phyloP scores from a whole-genome alignment of 2,797 vertebrate genomes.

The Carcharodon carcharias region DNA sequence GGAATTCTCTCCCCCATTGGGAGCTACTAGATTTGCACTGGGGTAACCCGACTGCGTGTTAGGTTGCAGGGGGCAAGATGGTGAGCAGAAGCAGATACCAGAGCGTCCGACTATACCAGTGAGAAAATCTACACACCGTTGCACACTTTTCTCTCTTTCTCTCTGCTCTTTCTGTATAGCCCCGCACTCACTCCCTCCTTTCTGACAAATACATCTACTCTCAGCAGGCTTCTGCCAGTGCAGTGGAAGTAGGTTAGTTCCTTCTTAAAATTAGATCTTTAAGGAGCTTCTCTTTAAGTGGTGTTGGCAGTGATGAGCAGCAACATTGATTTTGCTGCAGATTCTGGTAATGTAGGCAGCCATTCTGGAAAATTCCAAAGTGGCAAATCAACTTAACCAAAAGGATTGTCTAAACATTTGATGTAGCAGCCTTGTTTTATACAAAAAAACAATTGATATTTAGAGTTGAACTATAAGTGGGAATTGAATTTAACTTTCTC shows the following conservation, averaged over 20 bases:
- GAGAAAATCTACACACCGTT: too few species aligned
- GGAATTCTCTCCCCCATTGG: too few species aligned
- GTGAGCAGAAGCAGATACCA: too few species aligned
- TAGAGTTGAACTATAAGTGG: not conserved
- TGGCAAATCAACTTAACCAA: not conserved
- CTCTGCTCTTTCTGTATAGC: too few species aligned
- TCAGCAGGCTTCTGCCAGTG: not conserved
- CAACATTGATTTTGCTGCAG: not conserved
- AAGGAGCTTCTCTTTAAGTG: not conserved
- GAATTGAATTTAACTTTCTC: slow-evolving; percentile 57
- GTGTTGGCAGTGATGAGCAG: not conserved
- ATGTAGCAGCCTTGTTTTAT: not conserved
- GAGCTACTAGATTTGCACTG: too few species aligned
- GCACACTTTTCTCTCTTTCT: too few species aligned
- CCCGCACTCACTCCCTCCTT: too few species aligned
- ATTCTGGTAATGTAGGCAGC: not conserved
- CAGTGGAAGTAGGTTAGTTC: not conserved
- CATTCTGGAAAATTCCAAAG: not conserved
- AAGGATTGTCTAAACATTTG: not conserved
- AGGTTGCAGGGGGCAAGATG: too few species aligned
- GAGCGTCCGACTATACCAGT: too few species aligned
- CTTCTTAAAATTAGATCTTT: not conserved
- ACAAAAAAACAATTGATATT: not conserved
- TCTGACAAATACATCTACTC: too few species aligned
- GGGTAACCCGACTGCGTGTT: too few species aligned